Percentiles rank a stretch among this genome's conserved stretches.
Evolutionary conservation across 2,888 invertebrate species (phyloP).

Genomic region (Orthosia gracilis): DNA sequence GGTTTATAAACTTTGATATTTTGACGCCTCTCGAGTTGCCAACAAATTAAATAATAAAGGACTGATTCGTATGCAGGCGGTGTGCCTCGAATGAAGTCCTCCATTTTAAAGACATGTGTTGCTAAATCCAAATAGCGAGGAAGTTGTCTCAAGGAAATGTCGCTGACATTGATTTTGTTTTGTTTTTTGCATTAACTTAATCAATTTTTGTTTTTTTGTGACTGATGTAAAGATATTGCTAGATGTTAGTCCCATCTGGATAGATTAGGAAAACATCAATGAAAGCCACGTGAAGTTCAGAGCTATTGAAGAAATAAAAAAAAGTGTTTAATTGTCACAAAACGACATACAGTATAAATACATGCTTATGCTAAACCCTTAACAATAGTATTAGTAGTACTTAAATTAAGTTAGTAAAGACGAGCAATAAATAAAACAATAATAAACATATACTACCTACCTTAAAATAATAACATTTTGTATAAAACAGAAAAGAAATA

Average conservation of each 20-base stretch:
- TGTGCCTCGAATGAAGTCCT: constrained; percentile 76
- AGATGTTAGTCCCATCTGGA: not conserved
- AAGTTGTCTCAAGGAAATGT: constrained; percentile 63
- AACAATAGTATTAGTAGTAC: too few species aligned
- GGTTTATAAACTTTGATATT: constrained; percentile 78
- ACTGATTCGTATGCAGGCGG: constrained; percentile 83
- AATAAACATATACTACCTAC: too few species aligned
- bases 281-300: not conserved
- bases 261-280: not conserved
- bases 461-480: too few species aligned
- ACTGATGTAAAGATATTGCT: not conserved
- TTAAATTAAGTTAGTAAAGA: too few species aligned
- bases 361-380: too few species aligned
- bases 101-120: constrained; percentile 71
- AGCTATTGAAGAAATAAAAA: too few species aligned
- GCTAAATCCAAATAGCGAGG: constrained; percentile 68
- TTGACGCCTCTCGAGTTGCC: constrained; percentile 84
- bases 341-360: too few species aligned
- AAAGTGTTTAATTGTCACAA: too few species aligned
- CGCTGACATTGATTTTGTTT: constrained; percentile 58
- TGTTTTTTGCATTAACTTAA: constrained; percentile 11
- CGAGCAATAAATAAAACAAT: too few species aligned
- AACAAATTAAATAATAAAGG: constrained; percentile 87
- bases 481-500: too few species aligned
- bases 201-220: not conserved